Conservation (phyloP, 1,140 invertebrate genomes). For the Spodoptera frugiperda region DNA sequence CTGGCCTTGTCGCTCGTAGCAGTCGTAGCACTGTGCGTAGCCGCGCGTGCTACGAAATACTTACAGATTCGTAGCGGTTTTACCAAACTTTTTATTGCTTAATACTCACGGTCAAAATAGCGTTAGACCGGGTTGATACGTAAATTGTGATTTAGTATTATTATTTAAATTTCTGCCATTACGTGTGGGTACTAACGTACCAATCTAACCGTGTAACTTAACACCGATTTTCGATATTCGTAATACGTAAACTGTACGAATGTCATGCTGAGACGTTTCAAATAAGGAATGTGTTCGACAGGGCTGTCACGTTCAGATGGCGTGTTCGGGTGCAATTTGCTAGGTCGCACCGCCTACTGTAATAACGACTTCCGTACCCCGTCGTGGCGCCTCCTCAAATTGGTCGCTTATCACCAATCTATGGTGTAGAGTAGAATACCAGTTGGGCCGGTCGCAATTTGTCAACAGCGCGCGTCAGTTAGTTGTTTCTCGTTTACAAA, state of each 20-base stretch:
- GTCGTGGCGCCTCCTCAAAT: slow-evolving; percentile 84
- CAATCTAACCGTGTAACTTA: background rate
- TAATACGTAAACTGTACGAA: slow-evolving; percentile 70
- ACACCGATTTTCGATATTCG: slow-evolving; percentile 64
- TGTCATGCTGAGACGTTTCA: slow-evolving; percentile 81
- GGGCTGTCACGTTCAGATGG: slow-evolving; percentile 83
- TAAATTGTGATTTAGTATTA: slow-evolving; percentile 39
- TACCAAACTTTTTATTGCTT: slow-evolving; percentile 46
- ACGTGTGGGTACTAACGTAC: slow-evolving; percentile 18
- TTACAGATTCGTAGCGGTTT: slow-evolving; percentile 46
- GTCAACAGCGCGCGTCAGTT: slow-evolving; percentile 69
- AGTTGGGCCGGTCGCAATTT: slow-evolving; percentile 78
- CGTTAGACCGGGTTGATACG: slow-evolving; percentile 22
- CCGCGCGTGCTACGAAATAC: slow-evolving; percentile 47
- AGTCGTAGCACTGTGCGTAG: slow-evolving; percentile 17
- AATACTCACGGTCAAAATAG: slow-evolving; percentile 46
- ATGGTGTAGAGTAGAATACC: slow-evolving; percentile 79
- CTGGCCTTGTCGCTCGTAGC: slow-evolving; percentile 44
- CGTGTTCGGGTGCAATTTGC: slow-evolving; percentile 82
- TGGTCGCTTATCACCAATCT: slow-evolving; percentile 86
- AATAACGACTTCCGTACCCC: slow-evolving; percentile 85
- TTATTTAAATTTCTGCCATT: slow-evolving; percentile 32
- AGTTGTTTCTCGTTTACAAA: slow-evolving; percentile 70
- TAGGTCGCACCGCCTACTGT: slow-evolving; percentile 82
- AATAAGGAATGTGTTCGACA: slow-evolving; percentile 83